phyloP scores from a whole-genome alignment of 2,113 vertebrate species.

The Ailurus styani region DNA sequence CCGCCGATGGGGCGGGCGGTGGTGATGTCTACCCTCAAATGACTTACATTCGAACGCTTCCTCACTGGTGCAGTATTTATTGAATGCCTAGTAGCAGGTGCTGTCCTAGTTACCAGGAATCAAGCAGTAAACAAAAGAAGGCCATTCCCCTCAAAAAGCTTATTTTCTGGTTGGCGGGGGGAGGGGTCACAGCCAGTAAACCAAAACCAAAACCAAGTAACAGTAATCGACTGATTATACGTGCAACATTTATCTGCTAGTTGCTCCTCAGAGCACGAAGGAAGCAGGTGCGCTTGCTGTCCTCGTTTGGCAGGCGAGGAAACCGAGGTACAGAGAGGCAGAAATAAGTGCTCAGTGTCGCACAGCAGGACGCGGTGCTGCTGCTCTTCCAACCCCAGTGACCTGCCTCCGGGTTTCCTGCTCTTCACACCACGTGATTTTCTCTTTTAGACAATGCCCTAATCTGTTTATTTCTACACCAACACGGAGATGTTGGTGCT shows the following conservation, averaged over 20 bases:
- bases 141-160: neutral
- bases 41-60: neutral
- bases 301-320: neutral
- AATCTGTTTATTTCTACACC: neutral
- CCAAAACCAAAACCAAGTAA: neutral
- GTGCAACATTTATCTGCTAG: neutral
- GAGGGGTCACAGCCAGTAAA: neutral
- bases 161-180: neutral
- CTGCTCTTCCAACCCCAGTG: too few relatives aligned
- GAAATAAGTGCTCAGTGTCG: neutral
- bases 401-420: neutral
- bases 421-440: neutral
- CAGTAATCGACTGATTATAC: accelerated
- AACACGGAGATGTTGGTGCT: neutral
- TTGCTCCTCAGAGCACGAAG: neutral
- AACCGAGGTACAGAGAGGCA: neutral
- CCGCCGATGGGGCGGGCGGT: neutral
- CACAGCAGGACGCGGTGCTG: neutral
- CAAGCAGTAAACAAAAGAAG: neutral
- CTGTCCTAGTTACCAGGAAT: too few relatives aligned
- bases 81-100: neutral
- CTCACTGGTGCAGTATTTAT: neutral
- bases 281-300: neutral
- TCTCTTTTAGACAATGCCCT: neutral
- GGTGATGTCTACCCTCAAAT: neutral